Evolutionary conservation across 2,113 vertebrate genomes (phyloP).

Genomic region (Macquaria australasica): DNA sequence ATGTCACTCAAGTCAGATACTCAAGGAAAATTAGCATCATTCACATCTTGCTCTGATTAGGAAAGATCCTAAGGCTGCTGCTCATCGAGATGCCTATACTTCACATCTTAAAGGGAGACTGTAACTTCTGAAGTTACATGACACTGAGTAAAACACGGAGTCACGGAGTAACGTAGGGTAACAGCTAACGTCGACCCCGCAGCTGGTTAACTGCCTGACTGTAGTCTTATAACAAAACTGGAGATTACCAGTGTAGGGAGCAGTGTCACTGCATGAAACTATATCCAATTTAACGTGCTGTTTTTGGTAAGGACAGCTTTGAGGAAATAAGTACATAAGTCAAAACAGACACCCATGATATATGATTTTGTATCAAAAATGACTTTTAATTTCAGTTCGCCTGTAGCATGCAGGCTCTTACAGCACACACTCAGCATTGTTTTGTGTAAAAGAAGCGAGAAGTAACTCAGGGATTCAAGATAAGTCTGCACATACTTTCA

Average conservation of each 20-base stretch:
- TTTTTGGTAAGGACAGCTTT: background rate
- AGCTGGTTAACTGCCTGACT: background rate
- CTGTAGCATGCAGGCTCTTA: background rate
- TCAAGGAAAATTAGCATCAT: conserved; percentile 23
- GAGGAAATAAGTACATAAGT: background rate
- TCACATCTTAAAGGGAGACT: too few species aligned
- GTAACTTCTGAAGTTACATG: background rate
- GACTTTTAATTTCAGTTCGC: background rate
- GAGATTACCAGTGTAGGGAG: background rate
- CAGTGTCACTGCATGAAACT: background rate
- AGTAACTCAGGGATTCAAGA: conserved; percentile 32
- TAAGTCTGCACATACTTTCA: conserved; percentile 31
- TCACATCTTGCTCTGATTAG: conserved; percentile 8
- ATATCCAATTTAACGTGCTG: background rate
- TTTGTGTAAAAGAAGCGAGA: conserved; percentile 1
- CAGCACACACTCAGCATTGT: background rate
- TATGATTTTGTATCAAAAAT: background rate
- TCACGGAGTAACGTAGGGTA: too few species aligned
- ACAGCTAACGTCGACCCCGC: background rate
- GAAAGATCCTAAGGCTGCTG: background rate
- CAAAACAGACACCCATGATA: background rate
- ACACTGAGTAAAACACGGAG: too few species aligned
- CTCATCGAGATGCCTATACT: conserved; percentile 1
- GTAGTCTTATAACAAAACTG: too few species aligned
- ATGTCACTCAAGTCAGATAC: conserved; percentile 17